Evolutionary conservation across 1,140 invertebrate genomes (phyloP).

Genomic region (Ceratina calcarata): DNA sequence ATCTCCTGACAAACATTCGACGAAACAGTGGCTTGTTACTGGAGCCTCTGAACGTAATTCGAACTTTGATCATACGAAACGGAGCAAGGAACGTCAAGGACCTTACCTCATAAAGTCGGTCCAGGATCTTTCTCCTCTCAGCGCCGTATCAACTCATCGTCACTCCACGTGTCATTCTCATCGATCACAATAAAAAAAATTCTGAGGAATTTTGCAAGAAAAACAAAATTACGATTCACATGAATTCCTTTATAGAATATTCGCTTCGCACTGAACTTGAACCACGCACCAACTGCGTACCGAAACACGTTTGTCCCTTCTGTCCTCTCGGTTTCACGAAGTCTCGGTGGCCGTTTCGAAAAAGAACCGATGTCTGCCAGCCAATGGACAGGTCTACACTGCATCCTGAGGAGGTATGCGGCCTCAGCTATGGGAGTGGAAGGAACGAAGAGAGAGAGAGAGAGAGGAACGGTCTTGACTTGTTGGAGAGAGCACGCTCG

Average conservation of each 20-base stretch:
- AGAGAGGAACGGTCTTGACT: constrained; percentile 50
- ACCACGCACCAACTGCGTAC: neutral
- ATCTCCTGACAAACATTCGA: no score
- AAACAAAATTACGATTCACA: no score
- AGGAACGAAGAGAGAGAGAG: constrained; percentile 68
- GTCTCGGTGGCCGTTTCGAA: constrained; percentile 60
- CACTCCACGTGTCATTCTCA: constrained; percentile 48
- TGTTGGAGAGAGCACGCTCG: constrained; percentile 63
- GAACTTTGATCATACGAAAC: neutral
- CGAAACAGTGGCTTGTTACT: no score
- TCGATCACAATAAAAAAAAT: no score
- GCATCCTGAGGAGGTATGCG: constrained; percentile 78
- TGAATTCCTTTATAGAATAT: no score
- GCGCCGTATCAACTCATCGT: constrained; percentile 64
- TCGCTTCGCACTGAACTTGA: constrained; percentile 18
- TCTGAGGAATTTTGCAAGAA: no score
- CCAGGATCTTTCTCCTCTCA: constrained; percentile 47
- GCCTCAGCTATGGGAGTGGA: constrained; percentile 70
- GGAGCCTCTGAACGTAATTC: no score
- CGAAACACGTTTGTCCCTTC: neutral
- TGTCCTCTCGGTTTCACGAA: constrained; percentile 49
- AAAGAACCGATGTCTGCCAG: constrained; percentile 73
- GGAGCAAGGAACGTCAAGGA: neutral
- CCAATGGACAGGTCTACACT: constrained; percentile 74
- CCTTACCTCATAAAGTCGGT: constrained; percentile 59